Evolutionary conservation across 2,888 invertebrate genomes (phyloP).

Genomic region (Epinotia ramella): DNA sequence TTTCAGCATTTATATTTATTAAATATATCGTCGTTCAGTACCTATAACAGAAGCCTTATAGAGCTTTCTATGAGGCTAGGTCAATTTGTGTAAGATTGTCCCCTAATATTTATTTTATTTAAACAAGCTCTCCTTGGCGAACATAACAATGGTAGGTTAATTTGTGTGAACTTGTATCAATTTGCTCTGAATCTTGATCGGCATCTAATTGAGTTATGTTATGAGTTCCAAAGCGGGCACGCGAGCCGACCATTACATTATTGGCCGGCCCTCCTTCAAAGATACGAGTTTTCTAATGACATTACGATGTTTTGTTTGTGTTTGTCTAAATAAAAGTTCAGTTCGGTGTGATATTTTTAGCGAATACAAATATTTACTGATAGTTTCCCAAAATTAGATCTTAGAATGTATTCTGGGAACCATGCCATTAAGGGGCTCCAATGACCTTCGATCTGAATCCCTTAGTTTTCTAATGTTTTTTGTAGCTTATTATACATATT

Average conservation of each 20-base stretch:
- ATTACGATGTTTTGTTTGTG: conserved; percentile 16
- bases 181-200: conserved; percentile 22
- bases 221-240: conserved; percentile 37
- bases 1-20: no score
- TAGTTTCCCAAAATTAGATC: neutral
- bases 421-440: no score
- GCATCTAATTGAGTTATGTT: conserved; percentile 41
- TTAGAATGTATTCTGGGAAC: neutral
- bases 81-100: no score
- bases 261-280: conserved; percentile 29
- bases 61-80: no score
- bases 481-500: no score
- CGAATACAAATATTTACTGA: neutral
- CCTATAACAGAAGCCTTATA: no score
- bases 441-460: no score
- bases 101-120: no score
- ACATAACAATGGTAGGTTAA: neutral
- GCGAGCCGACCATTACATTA: conserved; percentile 37
- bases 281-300: conserved; percentile 19
- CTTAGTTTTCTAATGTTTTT: no score
- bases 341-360: neutral
- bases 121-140: neutral
- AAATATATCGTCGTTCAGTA: no score
- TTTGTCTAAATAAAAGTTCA: neutral
- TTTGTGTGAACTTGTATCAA: conserved; percentile 20